These are phyloP conservation scores for Galago senegalensis DNA, from an alignment of 2,797 vertebrate genomes.

Conservation along the genomic window DNA sequence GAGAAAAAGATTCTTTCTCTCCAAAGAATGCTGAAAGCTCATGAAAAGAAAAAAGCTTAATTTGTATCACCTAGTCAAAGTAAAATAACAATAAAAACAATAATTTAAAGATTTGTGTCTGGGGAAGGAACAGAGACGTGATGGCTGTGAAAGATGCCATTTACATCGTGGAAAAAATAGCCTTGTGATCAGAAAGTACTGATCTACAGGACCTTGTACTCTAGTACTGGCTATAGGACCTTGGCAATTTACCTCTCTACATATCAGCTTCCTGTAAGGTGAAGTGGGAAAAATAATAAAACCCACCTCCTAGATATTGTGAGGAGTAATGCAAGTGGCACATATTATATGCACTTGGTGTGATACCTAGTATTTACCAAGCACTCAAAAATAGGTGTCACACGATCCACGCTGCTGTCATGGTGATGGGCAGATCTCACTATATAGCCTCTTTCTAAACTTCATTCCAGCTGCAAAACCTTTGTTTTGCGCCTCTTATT, in stretches of 20 bases:
- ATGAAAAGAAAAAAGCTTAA: not conserved
- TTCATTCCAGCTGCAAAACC: not conserved
- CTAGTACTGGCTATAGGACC: too few species aligned
- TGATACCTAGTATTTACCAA: not conserved
- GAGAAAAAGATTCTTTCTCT: conserved; percentile 17
- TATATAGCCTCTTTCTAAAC: not conserved
- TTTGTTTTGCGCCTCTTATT: not conserved
- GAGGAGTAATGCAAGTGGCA: not conserved
- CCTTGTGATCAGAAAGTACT: not conserved
- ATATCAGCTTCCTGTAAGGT: not conserved
- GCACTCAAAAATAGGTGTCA: not conserved
- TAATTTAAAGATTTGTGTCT: conserved; percentile 24
- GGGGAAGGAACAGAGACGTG: not conserved
- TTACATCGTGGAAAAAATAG: not conserved
- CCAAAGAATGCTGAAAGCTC: not conserved
- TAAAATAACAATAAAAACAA: conserved; percentile 47
- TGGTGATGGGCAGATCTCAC: not conserved
- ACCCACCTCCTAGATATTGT: rapidly evolving
- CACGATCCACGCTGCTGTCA: rapidly evolving
- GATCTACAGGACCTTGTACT: too few species aligned
- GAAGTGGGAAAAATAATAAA: not conserved
- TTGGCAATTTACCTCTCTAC: not conserved
- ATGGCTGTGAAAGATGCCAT: not conserved
- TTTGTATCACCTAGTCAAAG: conserved; percentile 35
- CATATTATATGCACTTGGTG: not conserved